phyloP scores from a whole-genome alignment of 2,888 invertebrate genomes.

The Hirudinaria manillensis region DNA sequence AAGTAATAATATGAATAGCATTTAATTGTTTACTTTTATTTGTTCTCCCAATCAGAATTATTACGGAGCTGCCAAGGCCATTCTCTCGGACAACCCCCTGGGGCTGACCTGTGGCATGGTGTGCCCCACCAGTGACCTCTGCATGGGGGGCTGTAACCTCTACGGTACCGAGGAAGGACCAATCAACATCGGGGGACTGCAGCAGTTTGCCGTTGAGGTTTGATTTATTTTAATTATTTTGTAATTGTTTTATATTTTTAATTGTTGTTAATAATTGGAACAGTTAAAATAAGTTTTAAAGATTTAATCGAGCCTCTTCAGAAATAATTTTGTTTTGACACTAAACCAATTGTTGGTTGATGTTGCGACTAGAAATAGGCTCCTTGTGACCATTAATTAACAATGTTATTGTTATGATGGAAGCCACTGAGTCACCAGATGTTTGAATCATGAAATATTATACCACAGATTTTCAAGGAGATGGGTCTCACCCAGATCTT shows the following conservation, averaged over 20 bases:
- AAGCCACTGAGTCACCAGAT: no score
- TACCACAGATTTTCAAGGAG: conserved; percentile 73
- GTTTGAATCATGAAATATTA: no score
- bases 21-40: no score
- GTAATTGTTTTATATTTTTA: no score
- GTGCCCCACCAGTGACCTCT: conserved; percentile 94
- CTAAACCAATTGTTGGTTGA: not conserved
- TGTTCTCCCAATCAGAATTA: conserved; percentile 68
- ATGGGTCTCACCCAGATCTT: conserved; percentile 85
- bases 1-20: no score
- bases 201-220: conserved; percentile 92
- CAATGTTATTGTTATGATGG: no score
- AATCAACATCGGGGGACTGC: conserved; percentile 95
- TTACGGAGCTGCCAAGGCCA: conserved; percentile 89
- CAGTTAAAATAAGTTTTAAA: not conserved
- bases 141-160: conserved; percentile 94
- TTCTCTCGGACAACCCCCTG: conserved; percentile 92
- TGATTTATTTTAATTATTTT: no score
- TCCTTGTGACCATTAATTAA: no score
- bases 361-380: no score
- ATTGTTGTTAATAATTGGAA: not conserved
- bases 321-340: not conserved
- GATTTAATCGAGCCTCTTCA: not conserved
- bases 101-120: conserved; percentile 72
- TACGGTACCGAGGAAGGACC: conserved; percentile 93